Conservation (phyloP, 2,113 vertebrate genomes). For the Nyctibius bracteatus region DNA sequence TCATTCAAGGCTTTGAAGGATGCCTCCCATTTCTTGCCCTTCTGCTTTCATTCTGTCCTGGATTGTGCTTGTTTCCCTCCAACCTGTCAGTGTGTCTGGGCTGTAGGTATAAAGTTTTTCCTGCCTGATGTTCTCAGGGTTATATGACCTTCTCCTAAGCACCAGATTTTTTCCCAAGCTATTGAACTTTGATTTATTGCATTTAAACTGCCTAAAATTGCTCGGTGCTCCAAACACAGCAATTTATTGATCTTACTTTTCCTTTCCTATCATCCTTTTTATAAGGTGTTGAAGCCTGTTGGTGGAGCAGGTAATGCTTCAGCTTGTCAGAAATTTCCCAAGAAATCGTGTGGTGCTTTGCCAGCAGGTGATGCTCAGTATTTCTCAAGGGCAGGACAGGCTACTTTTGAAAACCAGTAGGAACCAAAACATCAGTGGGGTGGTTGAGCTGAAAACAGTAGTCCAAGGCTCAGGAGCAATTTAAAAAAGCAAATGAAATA, state of each 20-base stretch:
- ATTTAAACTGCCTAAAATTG: neutral
- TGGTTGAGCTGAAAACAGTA: neutral
- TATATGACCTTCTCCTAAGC: neutral
- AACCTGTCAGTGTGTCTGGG: neutral
- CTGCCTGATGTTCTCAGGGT: neutral
- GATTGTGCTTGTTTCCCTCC: neutral
- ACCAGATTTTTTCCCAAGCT: neutral
- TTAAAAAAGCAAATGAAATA: neutral
- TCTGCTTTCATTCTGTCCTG: neutral
- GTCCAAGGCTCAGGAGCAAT: neutral
- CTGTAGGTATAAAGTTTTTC: neutral
- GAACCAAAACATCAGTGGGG: neutral
- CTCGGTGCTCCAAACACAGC: neutral
- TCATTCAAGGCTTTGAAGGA: neutral
- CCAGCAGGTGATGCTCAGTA: neutral
- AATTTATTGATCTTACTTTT: neutral
- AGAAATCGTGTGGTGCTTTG: neutral
- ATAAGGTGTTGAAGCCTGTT: neutral
- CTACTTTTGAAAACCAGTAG: neutral
- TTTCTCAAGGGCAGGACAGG: neutral
- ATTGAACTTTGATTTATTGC: slow-evolving; percentile 8
- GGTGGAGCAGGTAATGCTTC: neutral
- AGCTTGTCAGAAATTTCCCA: neutral
- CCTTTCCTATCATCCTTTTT: neutral
- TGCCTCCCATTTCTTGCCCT: neutral